Evolutionary conservation across 2,113 vertebrate genomes (phyloP), one percentile per base, ranked within the genome.

Genomic region (Canis aureus): DNA sequence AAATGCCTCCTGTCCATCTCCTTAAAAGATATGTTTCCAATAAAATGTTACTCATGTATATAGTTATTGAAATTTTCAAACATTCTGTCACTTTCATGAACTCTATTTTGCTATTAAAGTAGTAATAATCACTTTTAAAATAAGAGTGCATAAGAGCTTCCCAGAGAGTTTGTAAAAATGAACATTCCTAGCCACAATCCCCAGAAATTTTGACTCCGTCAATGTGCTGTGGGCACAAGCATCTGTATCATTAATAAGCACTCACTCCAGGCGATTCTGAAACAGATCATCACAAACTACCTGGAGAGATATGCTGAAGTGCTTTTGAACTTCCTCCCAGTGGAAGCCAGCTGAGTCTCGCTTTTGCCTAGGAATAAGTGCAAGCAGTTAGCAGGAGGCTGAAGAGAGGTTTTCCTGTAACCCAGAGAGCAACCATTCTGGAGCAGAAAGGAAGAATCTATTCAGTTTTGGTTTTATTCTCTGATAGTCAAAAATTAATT

Each of bases 41-140:
- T 73, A 88, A 69, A 93, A 71, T 82, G 10, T n/a, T n/a, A 80
- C 10, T 76, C 12, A 8, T 35, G 2, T 25, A 49, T 59, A 43
- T 67, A 9, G 89, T 49, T 73, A 35, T 51, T 43, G 71, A 79
- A 62, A 82, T 74, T 60, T 87, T 43, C 13, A 76, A 69, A 81
- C 29, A n/a, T 43, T 80, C 85, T 89, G 17, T 8, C 38, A 73
- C 80, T 95, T 92, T 38, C 85, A 27, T 49, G 35, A 76, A 49
- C 35, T 82, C 20, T 85, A 9, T 82, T 95, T 94, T 84, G 49
- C 10, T 86, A 25, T 90, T 71, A 76, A 96, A 64, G 55, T 84
- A 53, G 7, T 25, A 69, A 78, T 84, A 43, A 53, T 53, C 79
- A 84, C 71, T 84, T 59, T 76, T 53, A 93, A 88, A 69, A 66